These are phyloP conservation scores for Dreissena polymorpha DNA, from an alignment of 1,140 invertebrate species.

Conservation along the genomic window DNA sequence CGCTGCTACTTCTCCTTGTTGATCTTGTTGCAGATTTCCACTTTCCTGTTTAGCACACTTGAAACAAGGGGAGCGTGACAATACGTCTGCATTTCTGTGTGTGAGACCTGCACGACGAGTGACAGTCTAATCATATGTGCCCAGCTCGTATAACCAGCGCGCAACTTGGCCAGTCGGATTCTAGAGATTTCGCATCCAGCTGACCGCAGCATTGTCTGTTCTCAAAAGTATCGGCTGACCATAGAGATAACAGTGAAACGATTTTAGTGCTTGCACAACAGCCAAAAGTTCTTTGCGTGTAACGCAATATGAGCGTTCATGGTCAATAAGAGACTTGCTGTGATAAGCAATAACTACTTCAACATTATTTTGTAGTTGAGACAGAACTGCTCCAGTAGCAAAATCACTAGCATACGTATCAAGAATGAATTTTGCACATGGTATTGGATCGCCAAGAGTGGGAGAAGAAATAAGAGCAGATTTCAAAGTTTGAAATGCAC, in stretches of 20 bases:
- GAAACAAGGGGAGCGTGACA: constrained; percentile 55
- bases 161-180: constrained; percentile 62
- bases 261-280: constrained; percentile 50
- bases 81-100: constrained; percentile 67
- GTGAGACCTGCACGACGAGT: constrained; percentile 60
- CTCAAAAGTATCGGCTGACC: constrained; percentile 56
- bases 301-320: constrained; percentile 80
- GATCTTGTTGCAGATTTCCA: no score
- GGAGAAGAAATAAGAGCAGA: constrained; percentile 36
- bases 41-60: constrained; percentile 37
- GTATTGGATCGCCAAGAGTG: constrained; percentile 43
- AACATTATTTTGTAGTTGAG: no score
- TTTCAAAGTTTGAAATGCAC: constrained; percentile 36
- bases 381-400: constrained; percentile 13
- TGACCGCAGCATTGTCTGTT: constrained; percentile 65
- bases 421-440: constrained; percentile 34
- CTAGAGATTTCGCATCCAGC: constrained; percentile 59
- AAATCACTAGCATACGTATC: constrained; percentile 54
- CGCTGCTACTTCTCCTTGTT: no score
- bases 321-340: constrained; percentile 58
- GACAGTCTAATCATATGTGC: constrained; percentile 66
- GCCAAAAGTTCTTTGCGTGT: constrained; percentile 66
- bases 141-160: constrained; percentile 67
- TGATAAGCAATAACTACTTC: constrained; percentile 61
- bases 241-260: constrained; percentile 62